Base-by-base conservation (phyloP, 2,113 vertebrate species). In the Himantopus leucocephalus region DNA sequence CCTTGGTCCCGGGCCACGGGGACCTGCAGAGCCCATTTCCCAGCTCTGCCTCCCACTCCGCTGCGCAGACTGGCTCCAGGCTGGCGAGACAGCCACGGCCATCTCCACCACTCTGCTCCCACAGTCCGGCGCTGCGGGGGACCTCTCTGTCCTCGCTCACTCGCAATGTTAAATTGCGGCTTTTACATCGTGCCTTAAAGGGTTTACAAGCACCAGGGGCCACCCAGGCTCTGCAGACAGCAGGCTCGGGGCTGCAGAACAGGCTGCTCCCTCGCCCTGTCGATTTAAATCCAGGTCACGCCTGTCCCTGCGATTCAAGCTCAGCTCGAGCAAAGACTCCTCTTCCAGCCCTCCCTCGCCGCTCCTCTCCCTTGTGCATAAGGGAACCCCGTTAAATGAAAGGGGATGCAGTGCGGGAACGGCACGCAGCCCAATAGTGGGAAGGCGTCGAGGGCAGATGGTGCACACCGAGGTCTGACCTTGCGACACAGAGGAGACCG, bases 191-290 rank as follows among this genome's bases (percentile, higher is more conserved):
- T 91, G 86, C 89, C 89, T 92, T 91, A 92, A 95, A 91, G 93
- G 97, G 87, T 91, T 97, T 97, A 97, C 96, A 96, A 95, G 96
- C 85, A 91, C 48, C 68, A 83, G 45, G 41, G 97, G 94, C 97
- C 95, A 97, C 93, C 89, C 95, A 85, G 94, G 91, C 95, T 85
- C 93, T 50, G 53, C 64, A 63, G 66, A 56, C 37, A 91, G 85
- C 88, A 83, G 43, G 72, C 60, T 56, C 7, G 2, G 72, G 60
- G 59, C 71, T 55, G 66, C 67, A 79, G 56, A 73, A 87, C 67
- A 59, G 86, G 59, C 92, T 85, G 88, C 91, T 94, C 86, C 67
- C 58, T 85, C 29, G 2, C 73, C 71, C 84, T 5, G 6, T 43
- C 11, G 1, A 79, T 85, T 95, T 73, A 94, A 95, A 96, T 91